Percentiles rank a stretch among this genome's conserved stretches.
Conservation (phyloP, 2,113 vertebrate genomes). For the Stigmatopora nigra region DNA sequence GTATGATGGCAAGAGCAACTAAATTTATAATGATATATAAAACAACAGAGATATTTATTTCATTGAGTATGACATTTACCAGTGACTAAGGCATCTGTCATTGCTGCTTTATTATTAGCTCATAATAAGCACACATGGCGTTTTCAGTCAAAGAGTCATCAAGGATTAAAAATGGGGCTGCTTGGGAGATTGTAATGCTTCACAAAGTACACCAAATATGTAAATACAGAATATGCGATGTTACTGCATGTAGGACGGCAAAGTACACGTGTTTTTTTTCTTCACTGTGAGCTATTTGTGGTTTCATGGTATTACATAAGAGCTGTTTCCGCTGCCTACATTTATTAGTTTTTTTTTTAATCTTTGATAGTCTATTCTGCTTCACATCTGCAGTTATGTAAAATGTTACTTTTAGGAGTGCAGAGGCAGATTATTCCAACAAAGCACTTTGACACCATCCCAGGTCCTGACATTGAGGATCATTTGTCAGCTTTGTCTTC, state of each 20-base stretch:
- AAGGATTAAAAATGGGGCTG: constrained; percentile 28
- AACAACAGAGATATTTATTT: constrained; percentile 9
- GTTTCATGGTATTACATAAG: constrained; percentile 49
- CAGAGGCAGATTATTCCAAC: not conserved
- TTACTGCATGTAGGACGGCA: constrained; percentile 6
- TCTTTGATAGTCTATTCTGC: not conserved
- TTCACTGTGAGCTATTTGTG: constrained; percentile 41
- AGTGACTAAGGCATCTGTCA: constrained; percentile 26
- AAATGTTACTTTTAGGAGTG: constrained; percentile 1
- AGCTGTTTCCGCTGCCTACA: constrained; percentile 22
- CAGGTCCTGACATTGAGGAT: not conserved
- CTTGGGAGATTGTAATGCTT: constrained; percentile 23
- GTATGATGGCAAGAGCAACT: constrained; percentile 22
- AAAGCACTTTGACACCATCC: not conserved
- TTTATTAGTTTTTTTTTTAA: not conserved
- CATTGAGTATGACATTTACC: constrained; percentile 19
- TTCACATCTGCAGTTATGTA: not conserved
- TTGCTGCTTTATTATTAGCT: constrained; percentile 51
- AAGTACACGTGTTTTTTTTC: constrained; percentile 5
- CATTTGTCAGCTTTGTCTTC: constrained; percentile 5
- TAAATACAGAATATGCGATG: constrained; percentile 4
- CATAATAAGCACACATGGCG: constrained; percentile 41
- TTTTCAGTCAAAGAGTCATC: constrained; percentile 52
- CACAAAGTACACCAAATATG: not conserved
- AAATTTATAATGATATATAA: constrained; percentile 14